Evolutionary conservation across 37 sponge, comb jelly and placozoan genomes (phyloP), one percentile per base, ranked within the genome.

Genomic region (Ephydatia muelleri): DNA sequence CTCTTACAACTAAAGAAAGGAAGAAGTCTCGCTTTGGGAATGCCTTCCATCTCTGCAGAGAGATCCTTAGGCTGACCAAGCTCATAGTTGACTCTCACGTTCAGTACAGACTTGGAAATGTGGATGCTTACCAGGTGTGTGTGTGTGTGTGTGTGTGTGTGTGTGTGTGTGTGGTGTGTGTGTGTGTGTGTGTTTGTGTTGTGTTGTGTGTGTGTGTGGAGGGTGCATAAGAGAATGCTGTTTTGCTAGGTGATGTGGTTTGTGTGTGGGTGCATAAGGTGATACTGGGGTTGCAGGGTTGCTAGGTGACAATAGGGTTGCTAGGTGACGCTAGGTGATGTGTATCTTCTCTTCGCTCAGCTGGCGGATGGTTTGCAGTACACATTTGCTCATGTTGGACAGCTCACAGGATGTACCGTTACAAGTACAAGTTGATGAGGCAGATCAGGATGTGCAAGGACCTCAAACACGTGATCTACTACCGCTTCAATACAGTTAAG

Each of bases 351-450:
- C 3, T 30, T 38, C 32, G n/a, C n/a, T 23, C 93, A 99, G 93
- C 76, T 99, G 70, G 94, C 99, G 13, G 99, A 99, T 65, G 99
- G 99, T 2, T 77, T 99, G 64, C 99, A 99, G 91, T 99, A 99
- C 79, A 91, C 83, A 22, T 99, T 99, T 78, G 95, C 99, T 76
- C 99, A 99, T 81, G 93, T 99, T 26, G 99, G 99, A 0, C 99
- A 99, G 91, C 92, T 99, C 80, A 99, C 99, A 39, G 99, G 99
- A 99, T 99, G 99, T 99, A 99, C 81, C 97, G 99, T 32, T 99
- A 99, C 97, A 99, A 99, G 96, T 99, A 99, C 91, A 99, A 99
- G 76, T 89, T 99, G 80, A 99, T 99, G 99, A 82, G 99, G 68
- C 99, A 99, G 88, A 99, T 99, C 49, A 68, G 99, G 23, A 96